phyloP scores from a whole-genome alignment of 2,113 vertebrate genomes.

The Cyprinodon variegatus region DNA sequence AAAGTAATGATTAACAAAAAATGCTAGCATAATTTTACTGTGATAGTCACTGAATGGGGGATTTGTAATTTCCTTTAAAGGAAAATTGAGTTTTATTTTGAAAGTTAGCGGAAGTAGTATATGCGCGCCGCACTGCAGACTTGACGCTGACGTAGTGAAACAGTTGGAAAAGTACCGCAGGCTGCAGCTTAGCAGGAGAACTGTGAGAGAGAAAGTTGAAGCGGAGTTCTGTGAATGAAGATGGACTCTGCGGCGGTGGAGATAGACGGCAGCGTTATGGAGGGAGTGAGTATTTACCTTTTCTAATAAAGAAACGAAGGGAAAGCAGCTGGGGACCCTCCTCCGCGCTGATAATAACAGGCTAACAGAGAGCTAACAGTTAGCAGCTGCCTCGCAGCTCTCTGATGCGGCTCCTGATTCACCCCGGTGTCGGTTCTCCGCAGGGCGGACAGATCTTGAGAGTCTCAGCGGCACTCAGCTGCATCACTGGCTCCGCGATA shows the following conservation, averaged over 20 bases:
- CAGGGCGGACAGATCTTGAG: slow-evolving; percentile 96
- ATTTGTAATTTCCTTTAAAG: too few relatives aligned
- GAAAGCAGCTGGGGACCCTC: neutral
- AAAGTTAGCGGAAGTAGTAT: neutral
- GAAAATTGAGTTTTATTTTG: neutral
- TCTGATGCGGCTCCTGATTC: neutral
- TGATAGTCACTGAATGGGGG: too few relatives aligned
- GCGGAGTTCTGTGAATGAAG: slow-evolving; percentile 19
- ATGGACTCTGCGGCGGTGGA: slow-evolving; percentile 79
- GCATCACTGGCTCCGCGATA: slow-evolving; percentile 85
- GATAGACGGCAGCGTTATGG: slow-evolving; percentile 93
- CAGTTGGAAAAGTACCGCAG: slow-evolving; percentile 2
- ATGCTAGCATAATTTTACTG: too few relatives aligned
- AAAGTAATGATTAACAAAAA: too few relatives aligned
- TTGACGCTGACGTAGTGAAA: neutral
- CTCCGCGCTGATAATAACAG: slow-evolving; percentile 17
- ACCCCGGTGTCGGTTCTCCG: slow-evolving; percentile 7
- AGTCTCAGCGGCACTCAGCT: slow-evolving; percentile 89
- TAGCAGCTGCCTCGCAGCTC: slow-evolving; percentile 6
- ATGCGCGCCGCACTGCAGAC: too few relatives aligned
- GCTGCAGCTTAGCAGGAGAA: neutral
- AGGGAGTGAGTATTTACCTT: slow-evolving; percentile 86
- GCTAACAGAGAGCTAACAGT: slow-evolving; percentile 44
- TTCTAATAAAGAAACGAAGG: too few relatives aligned
- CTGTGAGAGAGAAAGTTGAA: slow-evolving; percentile 1